A percentile compares a stretch with the other conserved stretches of the same genome.
Evolutionary conservation across 2,797 vertebrate genomes (phyloP).

Genomic region (Sebastes goodei): DNA sequence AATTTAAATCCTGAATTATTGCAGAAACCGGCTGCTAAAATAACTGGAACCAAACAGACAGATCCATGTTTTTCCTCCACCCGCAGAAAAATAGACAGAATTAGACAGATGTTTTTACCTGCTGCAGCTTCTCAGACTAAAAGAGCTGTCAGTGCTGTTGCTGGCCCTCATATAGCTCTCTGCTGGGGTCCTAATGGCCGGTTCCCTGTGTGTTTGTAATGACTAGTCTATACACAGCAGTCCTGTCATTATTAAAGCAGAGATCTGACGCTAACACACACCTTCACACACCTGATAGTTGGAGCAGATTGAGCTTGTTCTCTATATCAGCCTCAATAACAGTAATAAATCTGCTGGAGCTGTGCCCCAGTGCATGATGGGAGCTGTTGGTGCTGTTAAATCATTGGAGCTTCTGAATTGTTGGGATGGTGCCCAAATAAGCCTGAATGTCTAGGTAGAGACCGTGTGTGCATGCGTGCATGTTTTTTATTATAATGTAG

Average conservation of each 20-base stretch:
- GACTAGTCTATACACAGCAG: constrained; percentile 62
- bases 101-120: constrained; percentile 56
- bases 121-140: constrained; percentile 47
- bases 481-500: neutral
- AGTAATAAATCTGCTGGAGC: constrained; percentile 12
- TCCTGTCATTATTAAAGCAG: constrained; percentile 75
- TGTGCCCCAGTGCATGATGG: constrained; percentile 16
- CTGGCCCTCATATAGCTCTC: constrained; percentile 72
- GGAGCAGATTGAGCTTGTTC: constrained; percentile 7
- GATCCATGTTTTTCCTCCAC: neutral
- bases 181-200: constrained; percentile 65
- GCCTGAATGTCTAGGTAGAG: neutral
- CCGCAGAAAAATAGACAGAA: neutral
- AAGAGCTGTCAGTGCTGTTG: constrained; percentile 23
- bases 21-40: neutral
- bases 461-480: accelerated
- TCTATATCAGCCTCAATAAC: constrained; percentile 29
- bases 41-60: neutral
- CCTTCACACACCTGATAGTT: constrained; percentile 71
- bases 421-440: neutral
- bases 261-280: constrained; percentile 52
- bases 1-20: neutral
- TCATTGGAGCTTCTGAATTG: neutral
- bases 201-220: constrained; percentile 64
- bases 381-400: neutral